Evolutionary conservation across 1,140 invertebrate species (phyloP), one percentile per base, ranked within the genome.

Genomic region (Aphaenogaster ashmeadi): DNA sequence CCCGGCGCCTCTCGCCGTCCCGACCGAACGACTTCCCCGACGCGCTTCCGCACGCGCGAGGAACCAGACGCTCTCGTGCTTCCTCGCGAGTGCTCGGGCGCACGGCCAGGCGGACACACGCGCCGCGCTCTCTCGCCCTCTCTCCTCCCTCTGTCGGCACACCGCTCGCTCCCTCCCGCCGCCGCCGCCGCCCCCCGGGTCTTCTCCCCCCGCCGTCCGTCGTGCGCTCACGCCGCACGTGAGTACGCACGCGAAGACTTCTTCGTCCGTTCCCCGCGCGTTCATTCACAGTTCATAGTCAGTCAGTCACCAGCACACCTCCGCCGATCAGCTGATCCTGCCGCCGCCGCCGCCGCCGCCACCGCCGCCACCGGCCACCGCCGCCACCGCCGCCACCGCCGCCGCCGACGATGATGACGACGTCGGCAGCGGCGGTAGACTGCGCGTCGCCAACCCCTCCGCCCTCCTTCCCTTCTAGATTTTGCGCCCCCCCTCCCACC

Each of bases 271-370:
- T 90, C 88, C 89, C 79, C 86, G 88, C 77, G 81, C 88, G 89
- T 90, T 89, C 88, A 90, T 92, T 91, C 90, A 92, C 86, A 90
- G 90, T 90, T 88, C 89, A 90, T 89, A 92, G 89, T 88, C 90
- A 91, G 90, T 92, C 89, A 92, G 93, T 91, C 90, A 92, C 92
- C 71, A 91, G 88, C 81, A 91, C 89, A 92, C 87, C 90, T 90
- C 89, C 92, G 87, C 89, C 92, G 92, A 93, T 94, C 94, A 94
- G 94, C 94, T 94, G 94, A 93, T 94, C 86, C 72, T 77, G 83
- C 60, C 87, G 33, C 56, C 64, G 27, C 64, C 62, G 7, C 62
- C 78, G 27, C 72, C 77, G 2, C 50, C 47, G n/a, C n/a, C 74
- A 18, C 44, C 67, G 21, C 21, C 78, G 36, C 41, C 56, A 5